Evolutionary conservation across 1,140 invertebrate species (phyloP).

Genomic region (Drosophila nikananu): DNA sequence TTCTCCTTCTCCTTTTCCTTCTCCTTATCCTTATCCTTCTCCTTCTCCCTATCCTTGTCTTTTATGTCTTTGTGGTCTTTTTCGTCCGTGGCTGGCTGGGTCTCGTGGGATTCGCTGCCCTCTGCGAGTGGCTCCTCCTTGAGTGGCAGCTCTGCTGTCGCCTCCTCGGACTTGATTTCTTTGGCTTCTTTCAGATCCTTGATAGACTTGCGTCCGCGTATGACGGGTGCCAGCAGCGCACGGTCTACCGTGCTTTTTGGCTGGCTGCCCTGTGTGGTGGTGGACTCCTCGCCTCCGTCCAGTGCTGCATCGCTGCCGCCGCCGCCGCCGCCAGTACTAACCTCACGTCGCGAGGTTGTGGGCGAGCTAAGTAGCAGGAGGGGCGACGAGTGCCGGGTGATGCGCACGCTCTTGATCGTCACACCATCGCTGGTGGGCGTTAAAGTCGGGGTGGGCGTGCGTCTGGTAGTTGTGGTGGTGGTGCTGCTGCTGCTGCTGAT

Average conservation of each 20-base stretch:
- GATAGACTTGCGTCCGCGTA: conserved; percentile 80
- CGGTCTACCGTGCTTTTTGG: conserved; percentile 59
- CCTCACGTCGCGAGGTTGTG: conserved; percentile 40
- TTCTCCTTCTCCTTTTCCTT: conserved; percentile 26
- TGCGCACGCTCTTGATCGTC: conserved; percentile 47
- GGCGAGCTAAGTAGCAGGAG: conserved; percentile 56
- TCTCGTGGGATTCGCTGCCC: conserved; percentile 24
- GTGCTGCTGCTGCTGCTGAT: background rate
- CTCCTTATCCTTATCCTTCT: conserved; percentile 16
- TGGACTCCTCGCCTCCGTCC: conserved; percentile 21
- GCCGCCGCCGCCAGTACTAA: no score
- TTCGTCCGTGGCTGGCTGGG: conserved; percentile 35
- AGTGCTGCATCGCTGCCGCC: background rate
- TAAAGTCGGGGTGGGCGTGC: conserved; percentile 31
- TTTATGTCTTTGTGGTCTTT: conserved; percentile 70
- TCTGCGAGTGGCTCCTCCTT: conserved; percentile 49
- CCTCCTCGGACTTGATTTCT: conserved; percentile 56
- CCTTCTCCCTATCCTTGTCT: conserved; percentile 58
- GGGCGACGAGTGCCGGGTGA: conserved; percentile 76
- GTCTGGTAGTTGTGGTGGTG: conserved; percentile 5
- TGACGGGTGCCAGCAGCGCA: conserved; percentile 32
- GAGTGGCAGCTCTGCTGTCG: conserved; percentile 7
- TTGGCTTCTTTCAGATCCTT: conserved; percentile 77
- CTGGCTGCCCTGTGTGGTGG: conserved; percentile 25
- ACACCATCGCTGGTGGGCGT: conserved; percentile 24